Evolutionary conservation across 2,888 invertebrate genomes (phyloP).

Genomic region (Tinea pellionella): DNA sequence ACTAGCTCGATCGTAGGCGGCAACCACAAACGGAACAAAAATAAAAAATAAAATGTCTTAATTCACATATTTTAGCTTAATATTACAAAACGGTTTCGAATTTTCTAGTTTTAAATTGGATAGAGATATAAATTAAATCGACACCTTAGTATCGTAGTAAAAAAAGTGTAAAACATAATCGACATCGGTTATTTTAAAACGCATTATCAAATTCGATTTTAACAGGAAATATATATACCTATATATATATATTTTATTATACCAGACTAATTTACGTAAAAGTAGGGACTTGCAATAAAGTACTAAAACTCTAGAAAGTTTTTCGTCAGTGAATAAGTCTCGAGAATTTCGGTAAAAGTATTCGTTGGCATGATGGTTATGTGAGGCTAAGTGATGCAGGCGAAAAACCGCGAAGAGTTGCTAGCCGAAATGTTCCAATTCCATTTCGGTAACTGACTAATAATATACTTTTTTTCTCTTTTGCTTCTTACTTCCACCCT

Average conservation of each 20-base stretch:
- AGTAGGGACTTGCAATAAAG: conserved; percentile 1
- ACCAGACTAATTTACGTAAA: conserved; percentile 3
- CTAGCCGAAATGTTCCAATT: conserved; percentile 66
- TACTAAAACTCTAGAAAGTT: conserved; percentile 6
- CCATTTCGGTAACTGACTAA: conserved; percentile 70
- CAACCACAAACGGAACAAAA: conserved; percentile 53
- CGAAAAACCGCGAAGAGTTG: conserved; percentile 62
- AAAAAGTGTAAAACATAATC: not conserved
- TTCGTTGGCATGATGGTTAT: conserved; percentile 35
- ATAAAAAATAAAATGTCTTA: conserved; percentile 50
- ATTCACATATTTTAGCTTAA: conserved; percentile 28
- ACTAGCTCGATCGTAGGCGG: conserved; percentile 38
- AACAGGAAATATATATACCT: too few relatives aligned
- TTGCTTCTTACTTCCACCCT: conserved; percentile 68
- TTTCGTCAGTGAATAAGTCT: conserved; percentile 11
- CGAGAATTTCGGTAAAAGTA: conserved; percentile 9
- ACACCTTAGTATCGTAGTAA: not conserved
- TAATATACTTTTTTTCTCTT: conserved; percentile 67
- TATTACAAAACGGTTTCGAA: not conserved
- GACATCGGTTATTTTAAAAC: not conserved
- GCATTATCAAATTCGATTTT: not conserved
- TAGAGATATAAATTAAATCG: not conserved
- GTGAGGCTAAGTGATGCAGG: conserved; percentile 45
- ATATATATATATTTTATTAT: conserved; percentile 4
- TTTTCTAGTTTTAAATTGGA: not conserved